phyloP scores from a whole-genome alignment of 2,797 vertebrate species.

The Acanthis flammea region DNA sequence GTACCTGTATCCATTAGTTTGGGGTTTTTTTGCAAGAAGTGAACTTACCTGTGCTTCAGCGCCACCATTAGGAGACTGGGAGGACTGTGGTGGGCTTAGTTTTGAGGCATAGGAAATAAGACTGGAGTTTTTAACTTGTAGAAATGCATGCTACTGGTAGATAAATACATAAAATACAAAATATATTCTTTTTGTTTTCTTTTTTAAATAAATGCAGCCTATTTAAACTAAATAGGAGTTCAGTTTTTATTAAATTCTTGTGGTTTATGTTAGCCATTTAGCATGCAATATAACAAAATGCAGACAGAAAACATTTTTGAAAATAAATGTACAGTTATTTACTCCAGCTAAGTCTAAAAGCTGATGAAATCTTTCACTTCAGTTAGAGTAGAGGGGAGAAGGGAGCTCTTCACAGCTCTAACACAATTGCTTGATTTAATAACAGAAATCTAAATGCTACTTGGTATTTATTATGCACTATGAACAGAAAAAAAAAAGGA shows the following conservation, averaged over 20 bases:
- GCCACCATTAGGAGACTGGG: slow-evolving; percentile 17
- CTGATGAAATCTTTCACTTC: not conserved
- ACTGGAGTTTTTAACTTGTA: not conserved
- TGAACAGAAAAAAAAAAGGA: not conserved
- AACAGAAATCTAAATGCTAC: not conserved
- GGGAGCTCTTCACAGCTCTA: not conserved
- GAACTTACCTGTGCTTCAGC: slow-evolving; percentile 1
- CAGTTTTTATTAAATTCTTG: slow-evolving; percentile 6
- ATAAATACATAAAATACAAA: not conserved
- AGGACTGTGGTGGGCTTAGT: not conserved
- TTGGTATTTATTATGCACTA: not conserved
- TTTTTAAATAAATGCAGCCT: slow-evolving; percentile 2
- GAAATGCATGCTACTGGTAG: not conserved
- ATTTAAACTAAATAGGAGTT: not conserved
- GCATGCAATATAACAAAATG: not conserved
- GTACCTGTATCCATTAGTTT: not conserved
- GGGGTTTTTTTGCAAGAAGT: not conserved
- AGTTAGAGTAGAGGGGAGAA: not conserved
- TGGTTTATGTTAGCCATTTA: not conserved
- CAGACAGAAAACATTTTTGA: not conserved
- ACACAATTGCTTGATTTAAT: not conserved
- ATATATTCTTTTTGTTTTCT: not conserved
- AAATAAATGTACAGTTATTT: not conserved
- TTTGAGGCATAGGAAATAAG: not conserved
- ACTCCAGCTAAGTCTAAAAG: not conserved